These are phyloP conservation scores for Oreochromis niloticus DNA, from an alignment of 2,113 vertebrate species.

Conservation along the genomic window DNA sequence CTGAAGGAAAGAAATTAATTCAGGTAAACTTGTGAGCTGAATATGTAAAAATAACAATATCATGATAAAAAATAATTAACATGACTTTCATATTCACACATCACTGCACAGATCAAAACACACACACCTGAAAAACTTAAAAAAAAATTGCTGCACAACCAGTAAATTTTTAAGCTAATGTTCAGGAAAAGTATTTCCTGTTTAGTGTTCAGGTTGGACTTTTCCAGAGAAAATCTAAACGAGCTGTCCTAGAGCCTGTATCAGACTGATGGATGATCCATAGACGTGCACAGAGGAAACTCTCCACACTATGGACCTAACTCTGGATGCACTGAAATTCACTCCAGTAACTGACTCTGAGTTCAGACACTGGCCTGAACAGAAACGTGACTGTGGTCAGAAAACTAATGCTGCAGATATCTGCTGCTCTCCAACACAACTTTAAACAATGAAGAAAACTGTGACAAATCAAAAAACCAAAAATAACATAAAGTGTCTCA, in stretches of 20 bases:
- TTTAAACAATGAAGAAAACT: neutral
- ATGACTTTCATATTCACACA: neutral
- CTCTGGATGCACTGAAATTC: neutral
- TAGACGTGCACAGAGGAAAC: neutral
- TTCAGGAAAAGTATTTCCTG: neutral
- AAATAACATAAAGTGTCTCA: fast-evolving
- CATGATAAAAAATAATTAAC: neutral
- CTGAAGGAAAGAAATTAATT: neutral
- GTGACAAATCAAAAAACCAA: no score
- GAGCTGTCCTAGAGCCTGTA: neutral
- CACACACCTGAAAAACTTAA: fast-evolving
- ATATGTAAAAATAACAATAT: neutral
- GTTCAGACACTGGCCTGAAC: neutral
- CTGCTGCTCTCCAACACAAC: neutral
- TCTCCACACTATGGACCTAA: neutral
- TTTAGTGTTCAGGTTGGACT: neutral
- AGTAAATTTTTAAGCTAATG: neutral
- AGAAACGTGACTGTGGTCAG: neutral
- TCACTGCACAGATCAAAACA: neutral
- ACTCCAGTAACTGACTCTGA: neutral
- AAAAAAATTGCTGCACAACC: neutral
- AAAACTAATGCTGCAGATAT: neutral
- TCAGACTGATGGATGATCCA: fast-evolving
- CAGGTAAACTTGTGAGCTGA: neutral
- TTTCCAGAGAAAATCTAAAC: no score